phyloP scores from a whole-genome alignment of 2,797 vertebrate genomes.

The Urocyon cinereoargenteus region DNA sequence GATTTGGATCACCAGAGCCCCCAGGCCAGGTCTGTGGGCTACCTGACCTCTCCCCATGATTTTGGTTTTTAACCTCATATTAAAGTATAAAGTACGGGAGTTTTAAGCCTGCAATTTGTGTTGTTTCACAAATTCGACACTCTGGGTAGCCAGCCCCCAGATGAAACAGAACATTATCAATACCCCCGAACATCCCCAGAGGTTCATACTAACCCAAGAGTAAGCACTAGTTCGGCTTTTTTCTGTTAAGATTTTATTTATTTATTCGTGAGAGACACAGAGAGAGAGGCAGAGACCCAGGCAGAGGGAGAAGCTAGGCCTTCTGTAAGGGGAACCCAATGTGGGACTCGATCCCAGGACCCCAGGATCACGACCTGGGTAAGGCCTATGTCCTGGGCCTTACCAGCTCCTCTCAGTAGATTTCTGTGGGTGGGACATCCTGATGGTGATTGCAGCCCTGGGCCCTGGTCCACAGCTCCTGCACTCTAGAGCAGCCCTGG shows the following conservation, averaged over 20 bases:
- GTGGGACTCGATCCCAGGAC: too few relatives aligned
- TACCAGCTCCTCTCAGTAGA: neutral
- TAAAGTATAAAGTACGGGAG: neutral
- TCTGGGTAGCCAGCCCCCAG: neutral
- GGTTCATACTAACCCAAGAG: neutral
- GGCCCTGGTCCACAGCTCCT: neutral
- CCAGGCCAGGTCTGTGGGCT: neutral
- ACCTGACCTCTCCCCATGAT: neutral
- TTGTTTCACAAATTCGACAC: neutral
- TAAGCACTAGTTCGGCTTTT: neutral
- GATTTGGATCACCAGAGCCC: neutral
- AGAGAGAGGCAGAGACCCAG: too few relatives aligned
- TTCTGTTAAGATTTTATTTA: too few relatives aligned
- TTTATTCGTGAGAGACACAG: too few relatives aligned
- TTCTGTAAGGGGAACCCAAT: too few relatives aligned
- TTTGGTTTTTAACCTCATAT: neutral
- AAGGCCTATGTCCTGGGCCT: neutral
- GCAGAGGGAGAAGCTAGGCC: too few relatives aligned
- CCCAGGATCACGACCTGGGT: too few relatives aligned
- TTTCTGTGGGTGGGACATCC: neutral
- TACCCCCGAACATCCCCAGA: neutral
- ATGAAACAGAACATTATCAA: neutral
- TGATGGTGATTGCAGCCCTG: neutral
- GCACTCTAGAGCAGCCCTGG: neutral
- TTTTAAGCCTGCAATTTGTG: neutral